Base-by-base conservation (phyloP, 2,888 invertebrate genomes). In the Belgica antarctica region DNA sequence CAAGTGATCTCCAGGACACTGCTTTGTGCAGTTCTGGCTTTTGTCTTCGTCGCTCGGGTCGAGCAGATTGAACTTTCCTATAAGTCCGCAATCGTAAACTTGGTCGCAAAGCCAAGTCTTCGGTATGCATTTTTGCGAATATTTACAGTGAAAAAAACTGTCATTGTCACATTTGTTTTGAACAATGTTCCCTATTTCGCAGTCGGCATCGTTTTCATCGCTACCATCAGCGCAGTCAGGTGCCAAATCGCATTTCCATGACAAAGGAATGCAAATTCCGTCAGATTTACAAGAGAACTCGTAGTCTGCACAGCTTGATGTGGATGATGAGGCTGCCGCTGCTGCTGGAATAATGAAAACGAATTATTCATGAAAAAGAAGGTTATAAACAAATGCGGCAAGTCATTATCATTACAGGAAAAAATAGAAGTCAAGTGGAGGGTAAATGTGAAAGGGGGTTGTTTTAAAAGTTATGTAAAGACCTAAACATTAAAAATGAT, bases 11-110 rank as follows among this genome's bases (percentile, higher is more conserved):
- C 85, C 85, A 27, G 82, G 83, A 78, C 70, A 70, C 17, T 36
- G 59, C 41, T 61, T 61, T 15, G 61, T 34, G 19, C 70, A 70
- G n/a, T 59, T 47, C 7, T 25, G 52, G 79, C 92, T 92, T 80
- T 92, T 92, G 79, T 93, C 92, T 80, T 92, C 93, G 79, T 93
- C 92, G 62, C 86, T 86, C 75, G 83, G 83, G 78, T 90, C 89
- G 80, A 84, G 83, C 75, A 89, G 90, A 78, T 90, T 19, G 47
- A 68, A 79, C 70, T 78, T 78, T 3, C 79, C 82, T 71, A 81
- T 77, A 24, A 82, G 80, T n/a, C 88, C 89, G 79, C 91, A 91
- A 80, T 91, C 90, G 46, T 82, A 80, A 77, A 89, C 88, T 65
- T 87, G 88, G 80, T 92, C 91, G 81, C 91, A 92, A 73, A 87